Evolutionary conservation across 2,797 vertebrate species (phyloP).

Genomic region (Bradypodion ventrale): DNA sequence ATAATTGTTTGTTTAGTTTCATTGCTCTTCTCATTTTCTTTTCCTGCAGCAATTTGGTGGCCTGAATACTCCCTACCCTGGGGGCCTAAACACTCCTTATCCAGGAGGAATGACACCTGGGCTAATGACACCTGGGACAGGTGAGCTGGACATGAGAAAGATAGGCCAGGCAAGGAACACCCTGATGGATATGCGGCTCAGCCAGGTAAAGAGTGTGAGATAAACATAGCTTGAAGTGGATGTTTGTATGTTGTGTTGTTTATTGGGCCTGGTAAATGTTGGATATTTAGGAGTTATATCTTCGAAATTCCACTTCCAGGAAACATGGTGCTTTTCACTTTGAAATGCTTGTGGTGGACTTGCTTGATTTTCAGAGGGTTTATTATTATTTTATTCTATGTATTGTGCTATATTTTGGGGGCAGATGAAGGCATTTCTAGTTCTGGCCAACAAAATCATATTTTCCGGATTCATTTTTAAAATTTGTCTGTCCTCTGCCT

Average conservation of each 20-base stretch:
- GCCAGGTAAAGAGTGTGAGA: conserved; percentile 82
- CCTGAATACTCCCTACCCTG: conserved; percentile 84
- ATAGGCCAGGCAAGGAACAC: conserved; percentile 98
- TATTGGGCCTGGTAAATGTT: neutral
- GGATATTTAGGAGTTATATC: neutral
- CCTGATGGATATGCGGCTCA: conserved; percentile 98
- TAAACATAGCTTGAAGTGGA: neutral
- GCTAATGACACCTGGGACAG: conserved; percentile 93
- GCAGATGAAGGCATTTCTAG: neutral
- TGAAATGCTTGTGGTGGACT: neutral
- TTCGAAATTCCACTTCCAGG: neutral
- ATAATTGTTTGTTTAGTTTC: neutral
- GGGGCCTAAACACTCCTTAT: conserved; percentile 92
- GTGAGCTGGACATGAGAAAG: conserved; percentile 98
- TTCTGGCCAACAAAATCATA: neutral
- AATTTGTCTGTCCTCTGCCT: neutral
- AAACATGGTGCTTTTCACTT: neutral
- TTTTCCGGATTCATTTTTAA: neutral
- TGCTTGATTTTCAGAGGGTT: neutral
- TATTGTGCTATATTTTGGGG: neutral
- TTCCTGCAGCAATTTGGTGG: conserved; percentile 83
- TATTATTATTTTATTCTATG: neutral
- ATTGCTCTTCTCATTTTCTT: neutral
- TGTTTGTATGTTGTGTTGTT: neutral
- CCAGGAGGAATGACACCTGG: conserved; percentile 96